Percentiles rank a stretch among this genome's conserved stretches.
These are phyloP conservation scores for Macrotus californicus DNA, from an alignment of 2,113 vertebrate species.

Conservation along the genomic window DNA sequence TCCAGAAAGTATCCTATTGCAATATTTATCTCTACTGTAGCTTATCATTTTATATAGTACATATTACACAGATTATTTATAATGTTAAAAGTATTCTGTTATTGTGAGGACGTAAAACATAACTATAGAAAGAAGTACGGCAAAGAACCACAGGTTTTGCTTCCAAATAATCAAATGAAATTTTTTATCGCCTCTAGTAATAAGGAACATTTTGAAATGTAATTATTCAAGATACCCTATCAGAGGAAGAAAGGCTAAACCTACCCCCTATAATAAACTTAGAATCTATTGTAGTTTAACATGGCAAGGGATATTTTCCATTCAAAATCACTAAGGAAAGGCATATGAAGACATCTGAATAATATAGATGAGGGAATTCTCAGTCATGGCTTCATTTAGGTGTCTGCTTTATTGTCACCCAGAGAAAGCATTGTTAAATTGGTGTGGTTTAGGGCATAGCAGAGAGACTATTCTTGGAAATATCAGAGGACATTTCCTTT, in stretches of 20 bases:
- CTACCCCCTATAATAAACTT: not conserved
- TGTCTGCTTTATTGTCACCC: not conserved
- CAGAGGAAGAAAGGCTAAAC: not conserved
- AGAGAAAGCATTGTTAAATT: not conserved
- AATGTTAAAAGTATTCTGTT: not conserved
- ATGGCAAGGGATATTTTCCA: not conserved
- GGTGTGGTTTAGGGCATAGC: not conserved
- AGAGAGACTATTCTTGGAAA: not conserved
- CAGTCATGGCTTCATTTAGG: not conserved
- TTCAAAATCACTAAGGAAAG: not conserved
- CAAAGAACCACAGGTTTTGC: slow-evolving; percentile 7
- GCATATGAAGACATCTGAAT: not conserved
- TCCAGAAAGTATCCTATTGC: slow-evolving; percentile 2
- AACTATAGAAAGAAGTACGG: not conserved
- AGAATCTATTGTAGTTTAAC: not conserved
- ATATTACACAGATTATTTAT: not conserved
- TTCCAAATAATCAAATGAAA: not conserved
- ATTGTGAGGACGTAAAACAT: not conserved
- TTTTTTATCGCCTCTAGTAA: not conserved
- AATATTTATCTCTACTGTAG: not conserved
- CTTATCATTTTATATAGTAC: slow-evolving; percentile 18
- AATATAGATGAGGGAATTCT: not conserved
- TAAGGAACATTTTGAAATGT: not conserved
- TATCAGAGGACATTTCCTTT: not conserved
- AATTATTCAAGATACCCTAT: not conserved